Evolutionary conservation across 2,113 vertebrate species (phyloP).

Genomic region (Urocynchramus pylzowi): DNA sequence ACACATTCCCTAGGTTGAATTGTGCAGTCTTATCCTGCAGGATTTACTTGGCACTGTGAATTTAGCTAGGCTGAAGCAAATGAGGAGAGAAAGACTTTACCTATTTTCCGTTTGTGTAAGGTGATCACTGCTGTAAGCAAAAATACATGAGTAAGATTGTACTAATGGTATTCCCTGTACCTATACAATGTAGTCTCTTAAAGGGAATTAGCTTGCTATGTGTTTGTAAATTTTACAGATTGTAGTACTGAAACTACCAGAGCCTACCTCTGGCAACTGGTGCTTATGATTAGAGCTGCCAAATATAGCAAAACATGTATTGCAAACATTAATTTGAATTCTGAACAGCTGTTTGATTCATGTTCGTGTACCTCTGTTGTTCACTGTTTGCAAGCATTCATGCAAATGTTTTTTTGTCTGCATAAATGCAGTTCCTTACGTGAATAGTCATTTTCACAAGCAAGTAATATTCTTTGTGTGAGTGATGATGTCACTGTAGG

Average conservation of each 20-base stretch:
- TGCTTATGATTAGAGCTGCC: constrained; percentile 37
- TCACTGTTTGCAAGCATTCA: constrained; percentile 56
- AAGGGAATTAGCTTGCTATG: not conserved
- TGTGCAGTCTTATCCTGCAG: not conserved
- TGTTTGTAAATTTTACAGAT: not conserved
- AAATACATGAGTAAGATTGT: not conserved
- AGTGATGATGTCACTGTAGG: not conserved
- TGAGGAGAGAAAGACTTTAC: not conserved
- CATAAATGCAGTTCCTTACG: constrained; percentile 21
- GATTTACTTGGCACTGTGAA: not conserved
- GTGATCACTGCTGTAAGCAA: not conserved
- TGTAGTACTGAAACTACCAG: not conserved
- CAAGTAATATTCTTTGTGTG: constrained; percentile 8
- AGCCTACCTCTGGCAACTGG: constrained; percentile 31
- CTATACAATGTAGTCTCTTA: not conserved
- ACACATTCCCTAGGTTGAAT: not conserved
- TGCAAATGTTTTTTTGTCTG: constrained; percentile 50
- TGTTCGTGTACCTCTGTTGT: constrained; percentile 36
- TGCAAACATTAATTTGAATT: constrained; percentile 60
- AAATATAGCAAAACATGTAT: constrained; percentile 36
- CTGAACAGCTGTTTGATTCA: constrained; percentile 60
- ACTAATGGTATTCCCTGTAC: not conserved
- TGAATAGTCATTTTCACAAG: constrained; percentile 35
- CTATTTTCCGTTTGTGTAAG: not conserved
- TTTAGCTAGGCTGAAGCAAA: not conserved